Conservation (phyloP, 2,113 vertebrate genomes). For the Prinia subflava region DNA sequence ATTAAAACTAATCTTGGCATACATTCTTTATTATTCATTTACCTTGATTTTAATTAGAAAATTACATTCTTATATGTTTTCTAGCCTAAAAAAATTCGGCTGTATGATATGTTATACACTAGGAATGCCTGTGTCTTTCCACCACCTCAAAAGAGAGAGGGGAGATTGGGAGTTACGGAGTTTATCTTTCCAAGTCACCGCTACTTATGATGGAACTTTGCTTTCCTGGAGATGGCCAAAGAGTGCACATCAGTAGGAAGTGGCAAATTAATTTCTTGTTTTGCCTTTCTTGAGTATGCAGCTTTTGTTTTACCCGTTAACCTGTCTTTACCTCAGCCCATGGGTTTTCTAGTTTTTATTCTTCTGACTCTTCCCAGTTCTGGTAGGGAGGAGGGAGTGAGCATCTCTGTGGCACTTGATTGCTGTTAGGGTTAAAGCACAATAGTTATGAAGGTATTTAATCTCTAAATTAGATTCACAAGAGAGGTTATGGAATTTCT, state of each 20-base stretch:
- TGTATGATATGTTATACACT: neutral
- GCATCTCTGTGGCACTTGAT: neutral
- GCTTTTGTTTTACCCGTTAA: neutral
- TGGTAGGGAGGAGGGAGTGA: fast-evolving
- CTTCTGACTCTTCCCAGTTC: fast-evolving
- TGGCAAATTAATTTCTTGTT: neutral
- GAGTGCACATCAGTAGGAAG: neutral
- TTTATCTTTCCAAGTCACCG: neutral
- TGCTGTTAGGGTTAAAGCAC: neutral
- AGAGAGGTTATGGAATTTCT: neutral
- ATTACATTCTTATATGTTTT: neutral
- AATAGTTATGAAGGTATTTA: neutral
- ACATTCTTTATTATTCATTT: neutral
- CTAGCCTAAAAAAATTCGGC: neutral
- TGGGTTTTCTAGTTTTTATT: neutral
- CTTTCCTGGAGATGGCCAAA: neutral
- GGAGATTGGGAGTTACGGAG: neutral
- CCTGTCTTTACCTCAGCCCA: neutral
- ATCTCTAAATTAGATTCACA: neutral
- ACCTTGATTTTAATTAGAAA: neutral
- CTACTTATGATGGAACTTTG: neutral
- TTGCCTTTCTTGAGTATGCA: neutral
- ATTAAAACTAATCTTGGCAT: neutral
- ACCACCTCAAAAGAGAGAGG: neutral
- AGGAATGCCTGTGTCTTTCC: neutral